These are phyloP conservation scores for Colistium nudipinnis DNA, from an alignment of 2,113 vertebrate genomes.

Conservation along the genomic window DNA sequence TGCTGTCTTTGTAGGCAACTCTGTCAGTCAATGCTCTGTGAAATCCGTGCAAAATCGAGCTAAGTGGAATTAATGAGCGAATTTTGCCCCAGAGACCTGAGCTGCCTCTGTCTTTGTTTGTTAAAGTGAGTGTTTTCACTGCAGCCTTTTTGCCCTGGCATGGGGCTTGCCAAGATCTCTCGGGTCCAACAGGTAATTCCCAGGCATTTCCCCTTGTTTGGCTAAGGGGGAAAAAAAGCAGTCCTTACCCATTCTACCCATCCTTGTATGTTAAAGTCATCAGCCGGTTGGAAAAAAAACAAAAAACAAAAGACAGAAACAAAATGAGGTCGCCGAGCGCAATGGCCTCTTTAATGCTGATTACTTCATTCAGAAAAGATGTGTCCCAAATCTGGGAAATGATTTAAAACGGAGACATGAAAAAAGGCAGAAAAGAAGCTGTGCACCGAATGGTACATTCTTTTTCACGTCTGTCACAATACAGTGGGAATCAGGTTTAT, in stretches of 20 bases:
- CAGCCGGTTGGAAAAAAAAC: constrained; percentile 32
- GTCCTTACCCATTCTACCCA: constrained; percentile 48
- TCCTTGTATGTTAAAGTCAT: constrained; percentile 73
- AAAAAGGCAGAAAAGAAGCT: constrained; percentile 23
- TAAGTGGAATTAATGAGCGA: constrained; percentile 78
- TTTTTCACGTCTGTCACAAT: constrained; percentile 40
- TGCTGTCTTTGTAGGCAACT: constrained; percentile 53
- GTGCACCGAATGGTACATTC: constrained; percentile 31
- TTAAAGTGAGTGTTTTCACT: constrained; percentile 64
- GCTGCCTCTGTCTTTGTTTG: constrained; percentile 65
- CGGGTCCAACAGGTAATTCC: constrained; percentile 75
- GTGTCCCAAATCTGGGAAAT: constrained; percentile 60
- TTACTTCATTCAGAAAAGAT: constrained; percentile 72
- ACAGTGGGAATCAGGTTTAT: constrained; percentile 54
- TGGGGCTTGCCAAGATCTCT: constrained; percentile 55
- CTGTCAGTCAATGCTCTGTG: constrained; percentile 67
- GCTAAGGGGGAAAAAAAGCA: constrained; percentile 33
- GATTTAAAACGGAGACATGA: constrained; percentile 46
- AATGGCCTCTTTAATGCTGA: constrained; percentile 49
- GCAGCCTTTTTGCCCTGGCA: constrained; percentile 41
- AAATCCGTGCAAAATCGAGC: constrained; percentile 64
- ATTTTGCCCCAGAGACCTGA: constrained; percentile 66
- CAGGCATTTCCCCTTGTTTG: constrained; percentile 75
- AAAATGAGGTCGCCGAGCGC: constrained; percentile 34
- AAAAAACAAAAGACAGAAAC: constrained; percentile 3